Base-by-base conservation (phyloP, 2,797 vertebrate species). In the Pantherophis vulpinus region DNA sequence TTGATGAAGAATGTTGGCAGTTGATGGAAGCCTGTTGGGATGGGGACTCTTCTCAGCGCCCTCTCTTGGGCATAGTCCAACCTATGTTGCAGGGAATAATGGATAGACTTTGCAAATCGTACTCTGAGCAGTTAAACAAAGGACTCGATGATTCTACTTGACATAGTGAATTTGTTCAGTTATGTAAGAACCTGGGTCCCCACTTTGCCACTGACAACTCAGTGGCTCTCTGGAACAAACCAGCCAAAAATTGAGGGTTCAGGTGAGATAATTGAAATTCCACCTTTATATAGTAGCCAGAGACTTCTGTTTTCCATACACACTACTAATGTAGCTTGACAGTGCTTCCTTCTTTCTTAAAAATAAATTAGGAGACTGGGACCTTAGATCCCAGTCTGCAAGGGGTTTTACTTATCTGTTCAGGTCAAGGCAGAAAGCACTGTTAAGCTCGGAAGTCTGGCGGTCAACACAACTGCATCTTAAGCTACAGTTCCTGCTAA, bases 11-110 rank as follows among this genome's bases (percentile, higher is more conserved):
- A 27, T 99, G 99, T 97, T 99, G 99, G 99, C 99, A 99, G 98
- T 96, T 99, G 97, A 99, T 99, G 99, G 99, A 99, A 97, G 99
- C 99, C 9, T 99, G 99, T 93, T 99, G 99, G 99, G 99, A 98
- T 1, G 99, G 99, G 0, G 99, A 99, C 95, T 97, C 99, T 3
- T 98, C 98, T 10, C 98, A 98, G 97, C 98, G 99, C 79, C 99
- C 99, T 1, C 98, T 99, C 79, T 96, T 99, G 70, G 99, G 99
- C 1, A 99, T 99, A 0, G 99, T 99, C 87, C 98, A 99, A 96
- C 99, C 99, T 87, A 98, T 99, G 97, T 98, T 99, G 92, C 98
- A 98, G 95, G 98, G 98, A 95, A 99, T 99, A 96, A 99, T 98
- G 98, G 98, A 98, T 92, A 97, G 99, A n/a, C 98, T 99, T 54